These are phyloP conservation scores for Anser cygnoides DNA, from an alignment of 2,113 vertebrate genomes.

Conservation along the genomic window DNA sequence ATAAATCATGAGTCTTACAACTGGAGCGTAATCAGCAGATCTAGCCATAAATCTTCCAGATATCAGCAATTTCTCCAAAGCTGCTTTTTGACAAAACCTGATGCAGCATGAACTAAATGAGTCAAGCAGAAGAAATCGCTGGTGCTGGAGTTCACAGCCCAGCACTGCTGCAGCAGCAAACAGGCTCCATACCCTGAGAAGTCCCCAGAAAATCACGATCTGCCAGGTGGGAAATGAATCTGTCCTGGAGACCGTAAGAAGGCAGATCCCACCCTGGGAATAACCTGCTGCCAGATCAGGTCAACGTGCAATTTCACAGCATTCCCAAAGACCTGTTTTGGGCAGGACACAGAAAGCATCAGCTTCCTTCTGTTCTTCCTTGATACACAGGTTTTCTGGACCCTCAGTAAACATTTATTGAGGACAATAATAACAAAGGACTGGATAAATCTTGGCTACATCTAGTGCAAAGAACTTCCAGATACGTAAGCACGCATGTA, in stretches of 20 bases:
- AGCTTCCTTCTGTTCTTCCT: neutral
- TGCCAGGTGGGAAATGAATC: neutral
- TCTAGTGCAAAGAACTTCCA: neutral
- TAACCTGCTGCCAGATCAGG: neutral
- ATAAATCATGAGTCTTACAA: neutral
- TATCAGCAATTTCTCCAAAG: neutral
- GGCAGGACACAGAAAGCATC: neutral
- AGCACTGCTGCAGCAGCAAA: neutral
- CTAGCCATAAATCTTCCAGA: neutral
- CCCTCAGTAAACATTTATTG: neutral
- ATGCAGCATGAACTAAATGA: neutral
- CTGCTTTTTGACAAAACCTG: neutral
- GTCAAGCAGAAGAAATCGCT: neutral
- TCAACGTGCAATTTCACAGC: neutral
- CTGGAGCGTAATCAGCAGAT: neutral
- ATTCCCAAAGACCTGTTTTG: neutral
- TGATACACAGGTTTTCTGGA: neutral
- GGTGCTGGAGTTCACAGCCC: neutral
- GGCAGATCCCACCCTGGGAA: neutral
- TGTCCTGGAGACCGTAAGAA: neutral
- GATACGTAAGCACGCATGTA: rapidly evolving
- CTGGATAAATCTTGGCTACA: neutral
- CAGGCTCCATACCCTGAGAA: neutral
- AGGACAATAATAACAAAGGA: neutral
- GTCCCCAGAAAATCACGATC: rapidly evolving